Conservation (phyloP, 2,888 invertebrate genomes). For the Notocelia uddmanniana region DNA sequence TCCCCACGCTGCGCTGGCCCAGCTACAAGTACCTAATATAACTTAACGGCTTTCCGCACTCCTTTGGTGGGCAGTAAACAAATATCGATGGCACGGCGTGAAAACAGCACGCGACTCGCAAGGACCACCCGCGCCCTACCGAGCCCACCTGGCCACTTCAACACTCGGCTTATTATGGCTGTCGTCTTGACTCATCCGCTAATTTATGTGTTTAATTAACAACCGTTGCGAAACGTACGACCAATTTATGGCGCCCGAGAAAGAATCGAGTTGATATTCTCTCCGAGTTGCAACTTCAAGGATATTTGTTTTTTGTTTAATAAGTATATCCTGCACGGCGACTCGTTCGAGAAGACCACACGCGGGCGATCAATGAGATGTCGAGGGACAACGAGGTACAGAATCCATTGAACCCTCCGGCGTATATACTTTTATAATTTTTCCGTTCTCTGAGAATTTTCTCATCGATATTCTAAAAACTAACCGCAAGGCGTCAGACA, state of each 20-base stretch:
- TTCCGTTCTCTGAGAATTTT: constrained; percentile 8
- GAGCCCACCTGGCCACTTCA: constrained; percentile 18
- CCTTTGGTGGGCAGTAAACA: not conserved
- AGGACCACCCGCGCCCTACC: constrained; percentile 31
- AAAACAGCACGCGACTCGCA: not conserved
- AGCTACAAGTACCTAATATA: no score
- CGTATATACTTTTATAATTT: not conserved
- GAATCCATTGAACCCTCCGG: constrained; percentile 1
- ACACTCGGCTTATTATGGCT: constrained; percentile 31
- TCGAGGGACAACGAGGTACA: constrained; percentile 1
- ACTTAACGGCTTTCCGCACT: not conserved
- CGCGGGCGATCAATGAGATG: constrained; percentile 8
- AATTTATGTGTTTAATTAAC: constrained; percentile 40
- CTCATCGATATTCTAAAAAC: constrained; percentile 27
- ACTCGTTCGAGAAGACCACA: constrained; percentile 29
- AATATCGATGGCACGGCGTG: not conserved
- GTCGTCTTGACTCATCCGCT: constrained; percentile 34
- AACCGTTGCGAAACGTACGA: constrained; percentile 19
- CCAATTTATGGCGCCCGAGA: constrained; percentile 14
- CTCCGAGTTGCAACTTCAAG: constrained; percentile 11
- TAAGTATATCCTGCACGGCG: not conserved
- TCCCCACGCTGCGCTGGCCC: no score
- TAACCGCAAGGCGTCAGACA: constrained; percentile 19
- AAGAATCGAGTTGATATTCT: constrained; percentile 10
- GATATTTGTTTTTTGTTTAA: constrained; percentile 25